Evolutionary conservation across 2,888 invertebrate species (phyloP).

Genomic region (Patella ulyssiponensis): DNA sequence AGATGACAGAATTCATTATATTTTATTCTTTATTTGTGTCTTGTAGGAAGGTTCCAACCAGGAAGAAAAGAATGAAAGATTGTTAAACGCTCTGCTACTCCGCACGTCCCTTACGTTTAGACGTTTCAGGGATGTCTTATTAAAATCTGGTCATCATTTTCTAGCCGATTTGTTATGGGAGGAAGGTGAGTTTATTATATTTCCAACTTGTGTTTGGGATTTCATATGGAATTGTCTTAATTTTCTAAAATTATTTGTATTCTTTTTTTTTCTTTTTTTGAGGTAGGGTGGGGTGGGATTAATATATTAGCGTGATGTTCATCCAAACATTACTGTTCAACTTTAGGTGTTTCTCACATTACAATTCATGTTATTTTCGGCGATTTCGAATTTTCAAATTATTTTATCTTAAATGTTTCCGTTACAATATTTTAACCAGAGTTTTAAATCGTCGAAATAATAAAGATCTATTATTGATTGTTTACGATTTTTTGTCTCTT

Average conservation of each 20-base stretch:
- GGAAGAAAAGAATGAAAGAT: conserved; percentile 39
- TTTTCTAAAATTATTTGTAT: too few species aligned
- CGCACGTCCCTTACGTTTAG: conserved; percentile 53
- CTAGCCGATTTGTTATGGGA: conserved; percentile 57
- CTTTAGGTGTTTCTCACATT: too few species aligned
- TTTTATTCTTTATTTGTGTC: neutral
- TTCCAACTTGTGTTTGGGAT: too few species aligned
- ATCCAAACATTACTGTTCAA: too few species aligned
- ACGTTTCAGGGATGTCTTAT: conserved; percentile 56
- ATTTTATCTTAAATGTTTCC: too few species aligned
- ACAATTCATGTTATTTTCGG: too few species aligned
- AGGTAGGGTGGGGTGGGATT: too few species aligned
- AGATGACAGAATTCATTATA: neutral
- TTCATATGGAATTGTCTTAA: too few species aligned
- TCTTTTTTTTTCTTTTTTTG: too few species aligned
- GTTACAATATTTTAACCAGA: neutral
- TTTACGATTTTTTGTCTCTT: neutral
- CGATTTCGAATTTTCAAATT: too few species aligned
- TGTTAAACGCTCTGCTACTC: conserved; percentile 50
- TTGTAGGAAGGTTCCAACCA: conserved; percentile 38
- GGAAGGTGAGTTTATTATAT: conserved; percentile 44
- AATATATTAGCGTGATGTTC: too few species aligned
- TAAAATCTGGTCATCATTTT: conserved; percentile 54
- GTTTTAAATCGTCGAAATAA: neutral
- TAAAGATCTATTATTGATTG: neutral